Evolutionary conservation across 53 echinoderm and acorn worm species (phyloP).

Genomic region (Holothuria scabra): DNA sequence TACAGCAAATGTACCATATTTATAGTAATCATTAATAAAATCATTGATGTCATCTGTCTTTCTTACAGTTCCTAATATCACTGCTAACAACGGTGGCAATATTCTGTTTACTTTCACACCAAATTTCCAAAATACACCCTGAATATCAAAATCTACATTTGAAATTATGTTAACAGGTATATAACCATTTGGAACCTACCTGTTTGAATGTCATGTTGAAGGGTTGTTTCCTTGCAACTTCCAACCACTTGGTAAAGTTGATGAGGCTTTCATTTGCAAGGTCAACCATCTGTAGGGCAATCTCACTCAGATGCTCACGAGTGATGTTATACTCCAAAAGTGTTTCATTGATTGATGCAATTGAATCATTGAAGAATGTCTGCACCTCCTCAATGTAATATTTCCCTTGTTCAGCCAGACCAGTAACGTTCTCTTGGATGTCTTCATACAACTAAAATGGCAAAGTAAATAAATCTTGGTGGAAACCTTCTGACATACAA

Average conservation of each 20-base stretch:
- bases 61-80: too few relatives aligned
- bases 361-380: slow-evolving; percentile 14
- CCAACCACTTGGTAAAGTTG: slow-evolving; percentile 45
- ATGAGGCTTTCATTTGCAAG: slow-evolving; percentile 39
- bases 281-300: neutral
- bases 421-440: slow-evolving; percentile 34
- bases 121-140: too few relatives aligned
- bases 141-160: too few relatives aligned
- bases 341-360: slow-evolving; percentile 28
- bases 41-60: too few relatives aligned
- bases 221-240: slow-evolving; percentile 30
- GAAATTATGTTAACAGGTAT: too few relatives aligned
- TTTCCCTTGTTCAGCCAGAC: slow-evolving; percentile 20
- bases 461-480: neutral
- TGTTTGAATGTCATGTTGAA: slow-evolving; percentile 12
- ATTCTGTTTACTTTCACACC: too few relatives aligned
- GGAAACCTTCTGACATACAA: neutral
- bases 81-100: too few relatives aligned
- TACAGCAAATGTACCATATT: too few relatives aligned
- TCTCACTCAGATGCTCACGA: slow-evolving; percentile 25
- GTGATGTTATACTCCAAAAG: slow-evolving; percentile 39
- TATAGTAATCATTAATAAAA: too few relatives aligned
- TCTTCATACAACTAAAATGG: slow-evolving; percentile 10
- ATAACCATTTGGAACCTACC: neutral
- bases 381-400: slow-evolving; percentile 5